Evolutionary conservation across 2,113 vertebrate genomes (phyloP), one percentile per base, ranked within the genome.

Genomic region (Xerus inauris): DNA sequence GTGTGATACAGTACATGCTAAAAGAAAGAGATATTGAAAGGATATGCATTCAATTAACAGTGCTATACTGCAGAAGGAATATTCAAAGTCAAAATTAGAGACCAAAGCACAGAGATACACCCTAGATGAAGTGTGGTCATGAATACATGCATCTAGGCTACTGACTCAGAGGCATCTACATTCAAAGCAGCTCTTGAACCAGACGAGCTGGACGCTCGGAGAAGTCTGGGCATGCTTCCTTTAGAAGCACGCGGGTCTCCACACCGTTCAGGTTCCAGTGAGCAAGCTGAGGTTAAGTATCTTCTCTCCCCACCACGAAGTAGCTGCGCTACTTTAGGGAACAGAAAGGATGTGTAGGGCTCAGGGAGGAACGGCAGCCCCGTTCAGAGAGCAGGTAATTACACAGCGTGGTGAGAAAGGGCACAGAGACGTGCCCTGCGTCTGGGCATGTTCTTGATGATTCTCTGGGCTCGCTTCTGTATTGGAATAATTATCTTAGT

Each of bases 51-150:
- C 32, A 42, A 0, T 42, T 16, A 47, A 20, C 42, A 59, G 54
- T 19, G 35, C 59, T 14, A 3, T 35, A 16, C 30, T 59, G 19
- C 86, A 51, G 45, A n/a, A 28, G 12, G 17, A n/a, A 14, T 40
- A 8, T 26, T 32, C 40, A 72, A 47, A n/a, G 20, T 47, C 20
- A 5, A 0, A 17, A 24, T 47, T 13, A 8, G 69, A 47, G 24
- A 16, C 22, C 4, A 7, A 16, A 32, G 26, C 8, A 20, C 0
- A 0, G 1, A 19, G 45, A 26, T 10, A 0, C 0, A 0, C 0
- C 32, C 13, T 64, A 2, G 64, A 1, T n/a, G 8, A 5, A 9
- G 19, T 20, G 26, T 2, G 20, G 2, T 7, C 20, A 0, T 5
- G n/a, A n/a, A 1, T 5, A 0, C 30, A 30, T 19, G 9, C 51